Conservation (phyloP, 2,113 vertebrate species). For the Osmerus eperlanus region DNA sequence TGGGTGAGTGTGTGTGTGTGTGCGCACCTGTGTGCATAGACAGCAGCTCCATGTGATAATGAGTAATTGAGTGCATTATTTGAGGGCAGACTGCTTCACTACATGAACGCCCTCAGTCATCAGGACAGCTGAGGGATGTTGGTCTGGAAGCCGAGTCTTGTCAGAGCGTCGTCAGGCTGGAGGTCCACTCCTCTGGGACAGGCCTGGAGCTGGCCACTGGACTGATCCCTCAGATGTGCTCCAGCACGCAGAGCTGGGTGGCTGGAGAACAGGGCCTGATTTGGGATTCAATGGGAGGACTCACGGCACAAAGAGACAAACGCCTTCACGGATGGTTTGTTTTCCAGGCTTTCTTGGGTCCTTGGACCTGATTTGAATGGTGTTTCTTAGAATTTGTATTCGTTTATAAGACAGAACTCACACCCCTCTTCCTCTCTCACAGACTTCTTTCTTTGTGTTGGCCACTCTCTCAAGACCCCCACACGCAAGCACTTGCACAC, state of each 20-base stretch:
- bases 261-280: too few relatives aligned
- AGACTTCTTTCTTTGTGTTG: not conserved
- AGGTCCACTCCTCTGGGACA: too few relatives aligned
- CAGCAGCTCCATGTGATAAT: constrained; percentile 30
- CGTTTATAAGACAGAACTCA: too few relatives aligned
- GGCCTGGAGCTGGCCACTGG: too few relatives aligned
- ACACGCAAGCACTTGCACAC: constrained; percentile 11
- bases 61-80: constrained; percentile 74
- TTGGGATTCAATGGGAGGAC: too few relatives aligned
- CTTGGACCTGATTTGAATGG: too few relatives aligned
- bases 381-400: too few relatives aligned
- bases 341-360: too few relatives aligned
- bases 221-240: too few relatives aligned
- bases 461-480: not conserved
- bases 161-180: not conserved
- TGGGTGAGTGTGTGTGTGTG: constrained; percentile 14
- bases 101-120: constrained; percentile 54
- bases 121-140: not conserved
- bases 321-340: too few relatives aligned
- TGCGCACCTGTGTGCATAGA: constrained; percentile 11
- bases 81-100: constrained; percentile 66
- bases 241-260: too few relatives aligned
- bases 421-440: not conserved
- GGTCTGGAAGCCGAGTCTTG: not conserved
- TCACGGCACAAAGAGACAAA: too few relatives aligned